These are phyloP conservation scores for Daboia siamensis DNA, from an alignment of 2,113 vertebrate genomes.

Conservation along the genomic window DNA sequence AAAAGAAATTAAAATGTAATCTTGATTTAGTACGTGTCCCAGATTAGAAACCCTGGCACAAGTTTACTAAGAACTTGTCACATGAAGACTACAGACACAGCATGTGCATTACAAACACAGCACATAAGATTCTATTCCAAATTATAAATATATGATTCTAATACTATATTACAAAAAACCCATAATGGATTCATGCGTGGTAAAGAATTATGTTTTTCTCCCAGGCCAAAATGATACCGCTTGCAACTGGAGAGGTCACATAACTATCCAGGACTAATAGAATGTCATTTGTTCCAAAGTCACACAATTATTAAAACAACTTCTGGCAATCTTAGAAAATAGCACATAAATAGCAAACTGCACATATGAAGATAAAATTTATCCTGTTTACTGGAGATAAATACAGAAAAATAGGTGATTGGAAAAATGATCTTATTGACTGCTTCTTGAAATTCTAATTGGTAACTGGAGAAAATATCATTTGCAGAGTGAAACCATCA, in stretches of 20 bases:
- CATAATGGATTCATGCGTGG: neutral
- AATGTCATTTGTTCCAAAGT: slow-evolving; percentile 11
- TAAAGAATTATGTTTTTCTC: neutral
- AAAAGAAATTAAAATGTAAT: neutral
- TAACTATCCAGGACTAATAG: neutral
- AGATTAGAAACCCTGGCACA: neutral
- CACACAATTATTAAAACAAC: neutral
- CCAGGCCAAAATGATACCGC: too few relatives aligned
- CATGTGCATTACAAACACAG: neutral
- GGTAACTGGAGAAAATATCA: neutral
- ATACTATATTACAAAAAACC: neutral
- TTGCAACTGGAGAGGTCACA: neutral
- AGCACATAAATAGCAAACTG: neutral
- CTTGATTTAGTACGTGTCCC: neutral
- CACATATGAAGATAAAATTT: neutral
- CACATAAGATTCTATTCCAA: neutral
- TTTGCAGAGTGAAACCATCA: neutral
- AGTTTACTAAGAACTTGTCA: neutral
- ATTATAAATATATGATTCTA: neutral
- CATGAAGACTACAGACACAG: neutral
- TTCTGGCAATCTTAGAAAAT: neutral
- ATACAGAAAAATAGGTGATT: neutral
- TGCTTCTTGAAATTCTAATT: neutral
- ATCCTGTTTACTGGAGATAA: neutral
- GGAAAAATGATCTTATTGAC: neutral